These are phyloP conservation scores for Diplazon laetatorius DNA, from an alignment of 2,888 invertebrate genomes.

Conservation along the genomic window DNA sequence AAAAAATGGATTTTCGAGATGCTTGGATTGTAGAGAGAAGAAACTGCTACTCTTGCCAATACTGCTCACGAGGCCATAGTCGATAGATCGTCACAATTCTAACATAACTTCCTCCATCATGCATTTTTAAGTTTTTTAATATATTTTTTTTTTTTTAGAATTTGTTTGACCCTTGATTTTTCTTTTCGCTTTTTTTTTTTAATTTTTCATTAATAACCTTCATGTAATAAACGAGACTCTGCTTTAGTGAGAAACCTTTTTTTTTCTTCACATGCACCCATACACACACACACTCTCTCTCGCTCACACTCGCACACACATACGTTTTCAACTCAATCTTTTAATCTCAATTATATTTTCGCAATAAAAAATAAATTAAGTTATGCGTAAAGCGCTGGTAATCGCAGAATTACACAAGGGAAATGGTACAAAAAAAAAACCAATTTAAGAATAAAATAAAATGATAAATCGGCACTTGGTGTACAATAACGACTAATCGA, in stretches of 20 bases:
- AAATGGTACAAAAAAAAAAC: conserved; percentile 34
- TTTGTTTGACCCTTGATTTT: no score
- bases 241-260: conserved; percentile 22
- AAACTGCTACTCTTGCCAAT: neutral
- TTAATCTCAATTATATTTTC: conserved; percentile 57
- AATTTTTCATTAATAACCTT: conserved; percentile 10
- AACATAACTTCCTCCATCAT: neutral
- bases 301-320: neutral
- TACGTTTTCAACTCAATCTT: conserved; percentile 41
- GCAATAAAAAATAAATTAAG: conserved; percentile 52
- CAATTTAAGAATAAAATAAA: no score
- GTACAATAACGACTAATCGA: conserved; percentile 22
- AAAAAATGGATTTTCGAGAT: conserved; percentile 3
- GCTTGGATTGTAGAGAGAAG: neutral
- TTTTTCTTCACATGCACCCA: neutral
- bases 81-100: conserved; percentile 2
- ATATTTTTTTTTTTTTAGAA: neutral
- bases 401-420: conserved; percentile 20
- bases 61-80: conserved; percentile 4
- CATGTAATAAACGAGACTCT: conserved; percentile 2
- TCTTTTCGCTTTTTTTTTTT: no score
- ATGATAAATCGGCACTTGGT: conserved; percentile 19
- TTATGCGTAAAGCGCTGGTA: conserved; percentile 36
- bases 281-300: neutral
- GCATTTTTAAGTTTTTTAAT: no score